phyloP scores from a whole-genome alignment of 2,113 vertebrate species.

The Thalassarche chlororhynchos region DNA sequence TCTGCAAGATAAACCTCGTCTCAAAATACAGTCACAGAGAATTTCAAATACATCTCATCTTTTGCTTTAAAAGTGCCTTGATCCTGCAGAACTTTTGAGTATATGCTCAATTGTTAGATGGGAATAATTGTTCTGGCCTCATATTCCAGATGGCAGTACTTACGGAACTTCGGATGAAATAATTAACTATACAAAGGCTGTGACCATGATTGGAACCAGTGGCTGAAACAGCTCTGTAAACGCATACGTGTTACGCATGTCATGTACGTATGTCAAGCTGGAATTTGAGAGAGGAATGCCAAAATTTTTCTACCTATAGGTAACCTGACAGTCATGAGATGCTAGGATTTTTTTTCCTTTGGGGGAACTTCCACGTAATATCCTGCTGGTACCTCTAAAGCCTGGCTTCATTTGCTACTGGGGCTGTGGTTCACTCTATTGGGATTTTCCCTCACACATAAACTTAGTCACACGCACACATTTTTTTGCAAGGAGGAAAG shows the following conservation, averaged over 20 bases:
- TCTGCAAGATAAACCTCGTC: not conserved
- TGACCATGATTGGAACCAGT: not conserved
- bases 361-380: not conserved
- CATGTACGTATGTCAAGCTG: not conserved
- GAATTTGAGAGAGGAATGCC: not conserved
- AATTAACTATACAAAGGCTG: not conserved
- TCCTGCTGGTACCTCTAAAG: not conserved
- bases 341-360: not conserved
- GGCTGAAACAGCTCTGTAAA: not conserved
- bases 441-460: not conserved
- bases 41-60: not conserved
- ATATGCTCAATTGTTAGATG: not conserved
- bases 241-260: not conserved
- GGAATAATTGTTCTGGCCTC: not conserved
- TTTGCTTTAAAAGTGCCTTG: not conserved
- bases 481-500: not conserved
- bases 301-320: not conserved
- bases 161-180: not conserved
- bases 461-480: not conserved
- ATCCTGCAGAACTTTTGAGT: not conserved
- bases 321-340: not conserved
- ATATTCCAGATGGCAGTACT: not conserved
- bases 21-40: not conserved
- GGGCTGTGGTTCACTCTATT: not conserved
- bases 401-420: not conserved